Conservation (phyloP, 1,140 invertebrate species). For the Caenorhabditis latens region DNA sequence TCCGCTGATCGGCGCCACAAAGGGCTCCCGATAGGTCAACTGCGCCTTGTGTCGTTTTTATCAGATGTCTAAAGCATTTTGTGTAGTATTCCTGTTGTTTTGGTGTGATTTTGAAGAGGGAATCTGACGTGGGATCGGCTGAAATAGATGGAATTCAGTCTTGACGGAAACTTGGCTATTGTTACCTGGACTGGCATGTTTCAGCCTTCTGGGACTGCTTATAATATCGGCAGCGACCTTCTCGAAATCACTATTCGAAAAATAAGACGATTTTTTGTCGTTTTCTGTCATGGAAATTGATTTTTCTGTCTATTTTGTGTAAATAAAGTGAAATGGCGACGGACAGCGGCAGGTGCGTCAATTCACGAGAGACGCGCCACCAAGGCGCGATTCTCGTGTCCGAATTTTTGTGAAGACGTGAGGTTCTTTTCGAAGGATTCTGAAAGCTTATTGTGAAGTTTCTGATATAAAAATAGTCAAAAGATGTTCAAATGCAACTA, state of each 20-base stretch:
- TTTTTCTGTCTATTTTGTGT: background rate
- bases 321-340: background rate
- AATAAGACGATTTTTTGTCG: conserved; percentile 63
- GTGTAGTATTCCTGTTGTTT: conserved; percentile 67
- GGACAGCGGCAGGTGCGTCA: background rate
- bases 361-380: background rate
- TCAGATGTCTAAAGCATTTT: conserved; percentile 65
- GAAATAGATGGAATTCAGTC: background rate
- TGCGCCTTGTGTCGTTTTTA: conserved; percentile 63
- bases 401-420: no score
- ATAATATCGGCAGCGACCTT: conserved; percentile 62
- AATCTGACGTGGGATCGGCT: conserved; percentile 37
- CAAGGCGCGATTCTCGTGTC: background rate
- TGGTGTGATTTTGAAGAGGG: conserved; percentile 61
- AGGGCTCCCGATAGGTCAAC: conserved; percentile 47
- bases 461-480: no score
- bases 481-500: no score
- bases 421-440: background rate
- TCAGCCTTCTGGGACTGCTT: conserved; percentile 52
- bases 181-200: conserved; percentile 29
- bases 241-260: conserved; percentile 65
- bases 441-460: no score
- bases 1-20: conserved; percentile 59
- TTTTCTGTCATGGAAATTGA: conserved; percentile 54
- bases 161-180: background rate